A percentile compares a stretch with the other conserved stretches of the same genome.
These are phyloP conservation scores for Drosophila percnosoma DNA, from an alignment of 2,888 invertebrate genomes.

Conservation along the genomic window DNA sequence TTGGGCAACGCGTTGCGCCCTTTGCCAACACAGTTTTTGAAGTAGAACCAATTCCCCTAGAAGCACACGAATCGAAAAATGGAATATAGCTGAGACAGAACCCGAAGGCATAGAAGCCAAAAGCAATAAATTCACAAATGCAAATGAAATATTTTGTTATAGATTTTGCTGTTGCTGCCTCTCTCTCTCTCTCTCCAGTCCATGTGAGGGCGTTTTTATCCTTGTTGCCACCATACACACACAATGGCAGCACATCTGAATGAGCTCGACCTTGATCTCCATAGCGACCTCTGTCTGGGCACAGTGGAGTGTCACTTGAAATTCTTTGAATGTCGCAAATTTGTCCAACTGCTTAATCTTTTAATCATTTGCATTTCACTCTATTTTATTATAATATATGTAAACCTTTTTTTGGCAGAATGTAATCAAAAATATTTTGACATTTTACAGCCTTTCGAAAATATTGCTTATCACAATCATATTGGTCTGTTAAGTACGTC, in stretches of 20 bases:
- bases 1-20: conserved; percentile 52
- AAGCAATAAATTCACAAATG: conserved; percentile 73
- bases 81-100: conserved; percentile 44
- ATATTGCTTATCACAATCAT: background rate
- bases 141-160: conserved; percentile 63
- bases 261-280: conserved; percentile 63
- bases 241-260: conserved; percentile 29
- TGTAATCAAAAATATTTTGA: background rate
- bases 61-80: conserved; percentile 44
- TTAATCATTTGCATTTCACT: background rate
- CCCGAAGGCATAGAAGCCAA: conserved; percentile 46
- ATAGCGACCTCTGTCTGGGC: conserved; percentile 57
- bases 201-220: conserved; percentile 37
- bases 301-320: conserved; percentile 37
- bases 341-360: conserved; percentile 21
- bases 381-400: background rate
- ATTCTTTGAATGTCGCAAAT: conserved; percentile 34
- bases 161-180: conserved; percentile 4
- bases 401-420: background rate
- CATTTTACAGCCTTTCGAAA: background rate
- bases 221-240: conserved; percentile 29
- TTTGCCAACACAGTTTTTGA: conserved; percentile 26
- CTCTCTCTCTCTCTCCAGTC: conserved; percentile 4
- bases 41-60: conserved; percentile 58
- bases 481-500: too few species aligned